Evolutionary conservation across 1,140 invertebrate genomes (phyloP).

Genomic region (Intoshia linei): DNA sequence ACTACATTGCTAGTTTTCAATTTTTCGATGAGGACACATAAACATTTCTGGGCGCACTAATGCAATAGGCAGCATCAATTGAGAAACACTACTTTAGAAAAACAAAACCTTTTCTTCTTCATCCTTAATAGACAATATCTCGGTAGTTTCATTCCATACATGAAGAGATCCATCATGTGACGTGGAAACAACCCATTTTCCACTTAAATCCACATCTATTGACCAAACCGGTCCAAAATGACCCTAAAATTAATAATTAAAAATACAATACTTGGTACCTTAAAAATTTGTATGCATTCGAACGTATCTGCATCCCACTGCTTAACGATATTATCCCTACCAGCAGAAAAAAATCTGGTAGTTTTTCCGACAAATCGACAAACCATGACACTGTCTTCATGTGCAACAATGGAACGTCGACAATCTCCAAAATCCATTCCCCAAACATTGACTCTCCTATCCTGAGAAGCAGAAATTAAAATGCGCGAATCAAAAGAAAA

Average conservation of each 20-base stretch:
- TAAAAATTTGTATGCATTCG: constrained; percentile 52
- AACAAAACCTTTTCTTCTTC: constrained; percentile 41
- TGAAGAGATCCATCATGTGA: constrained; percentile 58
- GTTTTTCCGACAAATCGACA: constrained; percentile 55
- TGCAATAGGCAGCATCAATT: no score
- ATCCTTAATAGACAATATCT: constrained; percentile 61
- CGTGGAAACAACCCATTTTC: constrained; percentile 40
- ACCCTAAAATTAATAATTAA: constrained; percentile 10
- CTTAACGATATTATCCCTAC: constrained; percentile 63
- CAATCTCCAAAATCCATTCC: constrained; percentile 92
- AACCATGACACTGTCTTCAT: constrained; percentile 59
- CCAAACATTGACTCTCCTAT: constrained; percentile 85
- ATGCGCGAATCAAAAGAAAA: constrained; percentile 59
- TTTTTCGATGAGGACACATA: no score
- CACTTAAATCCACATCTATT: constrained; percentile 43
- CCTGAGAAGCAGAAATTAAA: constrained; percentile 63
- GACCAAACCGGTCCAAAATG: constrained; percentile 36
- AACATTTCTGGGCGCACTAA: no score
- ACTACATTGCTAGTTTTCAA: no score
- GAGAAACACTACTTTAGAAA: no score
- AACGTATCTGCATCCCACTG: constrained; percentile 85
- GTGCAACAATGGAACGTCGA: constrained; percentile 35
- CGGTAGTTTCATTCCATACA: constrained; percentile 48
- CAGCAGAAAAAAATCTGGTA: constrained; percentile 60
- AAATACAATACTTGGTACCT: constrained; percentile 26